Conservation (phyloP, 2,888 invertebrate species). For the Saturnia japonica region DNA sequence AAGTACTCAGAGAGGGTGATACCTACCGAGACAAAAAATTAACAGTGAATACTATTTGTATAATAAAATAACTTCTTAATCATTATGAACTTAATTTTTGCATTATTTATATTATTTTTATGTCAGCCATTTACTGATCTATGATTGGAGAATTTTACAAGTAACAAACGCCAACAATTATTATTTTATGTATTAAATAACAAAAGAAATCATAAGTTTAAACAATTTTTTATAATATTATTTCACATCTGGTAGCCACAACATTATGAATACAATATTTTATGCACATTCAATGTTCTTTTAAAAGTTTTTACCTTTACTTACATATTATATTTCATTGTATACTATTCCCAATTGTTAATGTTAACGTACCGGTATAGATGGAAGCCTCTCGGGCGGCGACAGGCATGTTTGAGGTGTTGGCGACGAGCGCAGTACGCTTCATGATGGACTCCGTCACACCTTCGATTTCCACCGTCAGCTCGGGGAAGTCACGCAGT, state of each 20-base stretch:
- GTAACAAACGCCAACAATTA: too few species aligned
- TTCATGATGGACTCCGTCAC: conserved; percentile 99
- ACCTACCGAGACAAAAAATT: conserved; percentile 74
- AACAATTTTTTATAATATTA: too few species aligned
- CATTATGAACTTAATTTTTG: not conserved
- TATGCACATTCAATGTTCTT: too few species aligned
- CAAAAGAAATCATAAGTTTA: too few species aligned
- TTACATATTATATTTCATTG: too few species aligned
- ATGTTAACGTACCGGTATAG: conserved; percentile 89
- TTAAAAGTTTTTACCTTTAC: too few species aligned
- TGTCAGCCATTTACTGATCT: not conserved
- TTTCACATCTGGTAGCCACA: too few species aligned
- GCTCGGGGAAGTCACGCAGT: conserved; percentile 98
- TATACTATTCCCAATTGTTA: not conserved
- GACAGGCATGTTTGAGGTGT: conserved; percentile 99
- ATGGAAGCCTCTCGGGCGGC: conserved; percentile 99
- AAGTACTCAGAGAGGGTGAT: conserved; percentile 99
- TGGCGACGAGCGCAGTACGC: conserved; percentile 98
- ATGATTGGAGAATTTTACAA: too few species aligned
- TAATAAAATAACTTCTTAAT: not conserved
- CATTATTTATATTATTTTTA: not conserved
- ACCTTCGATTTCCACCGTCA: conserved; percentile 98
- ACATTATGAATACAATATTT: too few species aligned
- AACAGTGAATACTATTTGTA: not conserved
- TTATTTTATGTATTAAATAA: too few species aligned